These are phyloP conservation scores for Nothocercus julius DNA, from an alignment of 2,113 vertebrate genomes.

Conservation along the genomic window DNA sequence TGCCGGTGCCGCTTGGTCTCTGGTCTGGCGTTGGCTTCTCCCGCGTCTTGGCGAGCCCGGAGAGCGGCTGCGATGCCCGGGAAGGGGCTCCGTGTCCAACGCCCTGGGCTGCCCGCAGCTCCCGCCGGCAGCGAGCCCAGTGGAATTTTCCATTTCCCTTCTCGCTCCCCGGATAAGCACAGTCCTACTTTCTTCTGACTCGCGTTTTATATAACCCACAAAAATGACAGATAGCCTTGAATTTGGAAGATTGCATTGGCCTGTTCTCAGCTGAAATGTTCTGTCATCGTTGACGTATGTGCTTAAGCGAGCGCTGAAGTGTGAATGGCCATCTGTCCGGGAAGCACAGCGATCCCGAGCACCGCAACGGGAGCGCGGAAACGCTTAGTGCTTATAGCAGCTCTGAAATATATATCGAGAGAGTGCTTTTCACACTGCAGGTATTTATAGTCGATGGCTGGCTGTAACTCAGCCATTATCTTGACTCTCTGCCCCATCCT, in stretches of 20 bases:
- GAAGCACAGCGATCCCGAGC: slow-evolving; percentile 56
- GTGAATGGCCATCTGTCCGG: slow-evolving; percentile 78
- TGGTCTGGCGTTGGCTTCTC: slow-evolving; percentile 25
- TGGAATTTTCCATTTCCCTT: slow-evolving; percentile 44
- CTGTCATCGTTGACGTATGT: slow-evolving; percentile 76
- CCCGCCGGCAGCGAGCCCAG: slow-evolving; percentile 27
- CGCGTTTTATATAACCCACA: slow-evolving; percentile 69
- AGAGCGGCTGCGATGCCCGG: slow-evolving; percentile 19
- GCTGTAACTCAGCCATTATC: slow-evolving; percentile 59
- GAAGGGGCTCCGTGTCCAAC: slow-evolving; percentile 5
- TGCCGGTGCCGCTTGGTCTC: not conserved
- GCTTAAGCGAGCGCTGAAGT: slow-evolving; percentile 67
- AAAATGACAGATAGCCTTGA: slow-evolving; percentile 72
- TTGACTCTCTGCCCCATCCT: slow-evolving; percentile 27
- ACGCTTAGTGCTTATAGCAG: slow-evolving; percentile 34
- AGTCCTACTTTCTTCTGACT: slow-evolving; percentile 38
- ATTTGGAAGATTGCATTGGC: slow-evolving; percentile 70
- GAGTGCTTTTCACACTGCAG: not conserved
- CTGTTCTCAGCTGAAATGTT: slow-evolving; percentile 71
- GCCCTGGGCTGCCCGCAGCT: not conserved
- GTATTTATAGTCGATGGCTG: slow-evolving; percentile 58
- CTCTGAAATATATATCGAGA: not conserved
- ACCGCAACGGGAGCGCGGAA: slow-evolving; percentile 54
- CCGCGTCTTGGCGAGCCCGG: slow-evolving; percentile 7
- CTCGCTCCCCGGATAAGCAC: slow-evolving; percentile 18